A percentile compares a stretch with the other conserved stretches of the same genome.
Evolutionary conservation across 2,888 invertebrate genomes (phyloP).

Genomic region (Xestia rhomboidea): DNA sequence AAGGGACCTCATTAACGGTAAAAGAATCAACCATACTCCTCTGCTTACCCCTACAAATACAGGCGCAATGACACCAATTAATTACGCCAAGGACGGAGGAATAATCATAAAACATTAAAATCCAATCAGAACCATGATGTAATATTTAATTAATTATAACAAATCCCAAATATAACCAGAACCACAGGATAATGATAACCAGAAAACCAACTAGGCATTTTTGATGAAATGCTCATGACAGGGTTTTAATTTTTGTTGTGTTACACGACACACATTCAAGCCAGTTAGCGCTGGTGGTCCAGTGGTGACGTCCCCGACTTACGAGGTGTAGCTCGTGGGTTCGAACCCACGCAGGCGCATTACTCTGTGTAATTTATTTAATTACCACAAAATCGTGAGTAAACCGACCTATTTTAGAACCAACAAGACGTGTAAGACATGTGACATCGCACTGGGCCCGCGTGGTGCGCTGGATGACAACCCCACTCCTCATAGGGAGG

Average conservation of each 20-base stretch:
- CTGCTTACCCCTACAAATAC: not conserved
- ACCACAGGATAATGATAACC: not conserved
- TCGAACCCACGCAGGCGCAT: not conserved
- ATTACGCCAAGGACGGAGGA: not conserved
- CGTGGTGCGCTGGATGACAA: not conserved
- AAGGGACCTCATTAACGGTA: not conserved
- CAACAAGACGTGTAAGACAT: not conserved
- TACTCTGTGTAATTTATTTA: not conserved
- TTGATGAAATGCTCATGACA: not conserved
- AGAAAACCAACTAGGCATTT: not conserved
- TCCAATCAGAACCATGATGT: not conserved
- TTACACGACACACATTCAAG: not conserved
- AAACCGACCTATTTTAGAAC: not conserved
- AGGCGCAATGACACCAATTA: not conserved
- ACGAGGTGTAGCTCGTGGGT: not conserved
- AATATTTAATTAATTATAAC: constrained; percentile 30
- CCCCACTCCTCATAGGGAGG: not conserved
- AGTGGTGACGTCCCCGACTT: not conserved
- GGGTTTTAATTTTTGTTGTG: not conserved
- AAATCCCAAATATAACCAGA: not conserved
- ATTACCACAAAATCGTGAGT: not conserved
- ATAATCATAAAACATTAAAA: constrained; percentile 34
- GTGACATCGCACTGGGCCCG: not conserved
- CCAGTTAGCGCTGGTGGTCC: not conserved
- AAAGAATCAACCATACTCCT: not conserved